Evolutionary conservation across 1,140 invertebrate species (phyloP).

Genomic region (Drosophila athabasca): DNA sequence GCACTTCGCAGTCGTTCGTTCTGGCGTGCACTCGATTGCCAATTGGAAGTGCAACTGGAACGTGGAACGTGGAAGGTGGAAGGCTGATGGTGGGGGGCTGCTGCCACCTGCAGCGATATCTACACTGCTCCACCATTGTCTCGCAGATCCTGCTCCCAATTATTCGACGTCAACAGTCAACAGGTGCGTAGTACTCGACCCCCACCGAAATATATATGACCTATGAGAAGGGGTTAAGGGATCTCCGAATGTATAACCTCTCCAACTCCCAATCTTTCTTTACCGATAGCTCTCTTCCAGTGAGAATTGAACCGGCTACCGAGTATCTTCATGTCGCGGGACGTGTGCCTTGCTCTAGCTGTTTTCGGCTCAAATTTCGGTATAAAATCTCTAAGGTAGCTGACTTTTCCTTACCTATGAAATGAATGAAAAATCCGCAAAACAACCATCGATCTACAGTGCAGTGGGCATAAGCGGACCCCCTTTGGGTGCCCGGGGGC

Average conservation of each 20-base stretch:
- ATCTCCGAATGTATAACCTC: too few species aligned
- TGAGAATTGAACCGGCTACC: too few species aligned
- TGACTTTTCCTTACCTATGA: neutral
- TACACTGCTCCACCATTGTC: slow-evolving; percentile 32
- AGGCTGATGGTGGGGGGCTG: neutral
- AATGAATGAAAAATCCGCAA: too few species aligned
- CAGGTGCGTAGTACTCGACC: slow-evolving; percentile 13
- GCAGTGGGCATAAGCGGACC: neutral
- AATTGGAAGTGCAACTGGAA: slow-evolving; percentile 23
- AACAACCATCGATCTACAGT: neutral
- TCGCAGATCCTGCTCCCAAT: slow-evolving; percentile 19
- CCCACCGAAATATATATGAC: neutral
- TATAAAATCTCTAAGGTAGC: too few species aligned
- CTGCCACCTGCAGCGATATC: slow-evolving; percentile 53
- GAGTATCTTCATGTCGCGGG: too few species aligned
- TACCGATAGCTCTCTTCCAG: too few species aligned
- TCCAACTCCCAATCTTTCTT: neutral
- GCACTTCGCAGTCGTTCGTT: neutral
- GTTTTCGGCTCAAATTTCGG: too few species aligned
- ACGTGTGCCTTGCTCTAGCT: too few species aligned
- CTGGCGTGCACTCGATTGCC: slow-evolving; percentile 19
- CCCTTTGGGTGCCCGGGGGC: neutral
- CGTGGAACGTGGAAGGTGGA: slow-evolving; percentile 5
- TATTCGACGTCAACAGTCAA: neutral
- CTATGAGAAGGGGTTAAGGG: neutral